Evolutionary conservation across 2,113 vertebrate genomes (phyloP).

Genomic region (Myanophis thanlyinensis): DNA sequence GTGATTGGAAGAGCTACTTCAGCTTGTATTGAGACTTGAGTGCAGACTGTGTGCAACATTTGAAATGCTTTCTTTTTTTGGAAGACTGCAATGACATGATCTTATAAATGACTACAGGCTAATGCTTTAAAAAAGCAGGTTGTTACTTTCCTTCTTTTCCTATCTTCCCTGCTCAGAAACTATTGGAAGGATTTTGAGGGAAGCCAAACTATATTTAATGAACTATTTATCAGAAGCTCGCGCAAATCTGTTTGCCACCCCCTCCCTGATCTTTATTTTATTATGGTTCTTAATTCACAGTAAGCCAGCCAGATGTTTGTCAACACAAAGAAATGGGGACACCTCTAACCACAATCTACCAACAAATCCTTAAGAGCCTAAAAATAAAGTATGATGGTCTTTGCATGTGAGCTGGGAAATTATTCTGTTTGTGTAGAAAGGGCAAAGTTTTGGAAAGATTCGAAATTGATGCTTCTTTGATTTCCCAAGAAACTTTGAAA

Average conservation of each 20-base stretch:
- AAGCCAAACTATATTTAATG: background rate
- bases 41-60: background rate
- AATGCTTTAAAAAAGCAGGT: background rate
- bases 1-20: background rate
- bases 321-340: background rate
- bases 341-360: background rate
- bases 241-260: background rate
- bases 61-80: background rate
- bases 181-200: background rate
- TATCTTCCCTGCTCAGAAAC: background rate
- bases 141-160: background rate
- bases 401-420: constrained; percentile 2
- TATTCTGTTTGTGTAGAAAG: background rate
- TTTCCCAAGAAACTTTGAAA: constrained; percentile 29
- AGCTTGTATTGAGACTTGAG: background rate
- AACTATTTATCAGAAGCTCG: background rate
- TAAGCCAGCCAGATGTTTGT: background rate
- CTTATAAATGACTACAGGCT: background rate
- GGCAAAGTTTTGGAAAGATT: constrained; percentile 26
- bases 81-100: background rate
- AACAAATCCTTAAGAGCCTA: background rate
- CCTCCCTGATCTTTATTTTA: background rate
- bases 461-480: constrained; percentile 22
- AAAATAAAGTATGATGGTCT: background rate
- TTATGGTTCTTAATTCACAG: background rate